Base-by-base conservation (phyloP, 1,140 invertebrate genomes). In the Drosophila dunni region DNA sequence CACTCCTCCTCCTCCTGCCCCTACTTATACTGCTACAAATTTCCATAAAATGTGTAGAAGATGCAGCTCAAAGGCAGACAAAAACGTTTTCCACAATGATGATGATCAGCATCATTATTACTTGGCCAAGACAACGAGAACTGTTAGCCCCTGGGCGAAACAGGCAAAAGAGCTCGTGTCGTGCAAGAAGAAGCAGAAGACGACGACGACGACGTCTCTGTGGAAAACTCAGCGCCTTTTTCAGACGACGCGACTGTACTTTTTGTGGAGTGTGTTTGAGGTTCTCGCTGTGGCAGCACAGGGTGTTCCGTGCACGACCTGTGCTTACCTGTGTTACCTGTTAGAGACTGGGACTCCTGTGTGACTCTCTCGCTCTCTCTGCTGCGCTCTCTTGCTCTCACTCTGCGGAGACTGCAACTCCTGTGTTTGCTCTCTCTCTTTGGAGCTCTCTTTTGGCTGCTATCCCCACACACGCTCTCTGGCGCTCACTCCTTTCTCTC, bases 211-310 rank as follows among this genome's bases (percentile, higher is more conserved):
- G 60, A 69, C 66, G 60, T 58, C 48, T 57, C 56, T 64, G 68
- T 38, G 76, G 76, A 79, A 79, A 79, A 76, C 76, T 76, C 73
- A 63, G 67, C 60, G 57, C 57, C 62, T 79, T 65, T 45, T 29
- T 29, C 24, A 29, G 24, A 46, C 46, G 57, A 50, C 73, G 76
- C 73, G 68, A 79, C 76, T 79, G 76, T 79, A 79, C 76, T 75
- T 79, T 79, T 62, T 38, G 24, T 42, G 6, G 24, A 29, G 24
- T 29, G 6, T 29, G 24, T 4, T 29, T n/a, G 73, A 57, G 53
- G 44, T 67, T 68, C 15, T 45, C 46, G 38, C 42, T 17, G 17
- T 7, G 17, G 15, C 36, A 33, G 15, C 57, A 75, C 76, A 79
- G 76, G 76, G 76, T 79, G 76, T 29, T 53, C 24, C 34, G 40